Evolutionary conservation across 1,140 invertebrate genomes (phyloP).

Genomic region (Panagrolaimus sp.): DNA sequence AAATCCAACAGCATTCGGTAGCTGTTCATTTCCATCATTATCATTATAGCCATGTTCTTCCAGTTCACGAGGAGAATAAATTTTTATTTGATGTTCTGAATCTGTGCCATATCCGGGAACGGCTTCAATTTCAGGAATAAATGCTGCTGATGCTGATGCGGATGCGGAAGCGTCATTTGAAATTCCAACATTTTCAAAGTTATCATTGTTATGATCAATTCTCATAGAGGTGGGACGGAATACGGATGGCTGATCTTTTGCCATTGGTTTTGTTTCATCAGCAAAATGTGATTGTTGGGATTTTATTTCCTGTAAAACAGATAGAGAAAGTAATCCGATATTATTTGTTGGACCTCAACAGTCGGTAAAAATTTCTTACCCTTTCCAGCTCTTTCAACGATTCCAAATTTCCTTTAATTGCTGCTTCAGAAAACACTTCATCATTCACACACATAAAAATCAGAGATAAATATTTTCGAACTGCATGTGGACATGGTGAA

Average conservation of each 20-base stretch:
- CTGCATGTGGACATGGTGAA: slow-evolving; percentile 29
- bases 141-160: too few relatives aligned
- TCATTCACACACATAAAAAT: slow-evolving; percentile 49
- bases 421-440: slow-evolving; percentile 49
- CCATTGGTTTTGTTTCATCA: neutral
- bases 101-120: neutral
- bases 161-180: neutral
- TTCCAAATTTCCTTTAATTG: slow-evolving; percentile 38
- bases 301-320: slow-evolving; percentile 2
- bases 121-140: neutral
- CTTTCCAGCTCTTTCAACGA: slow-evolving; percentile 43
- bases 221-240: neutral
- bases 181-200: neutral
- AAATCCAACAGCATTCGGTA: slow-evolving; percentile 15
- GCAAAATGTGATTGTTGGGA: too few relatives aligned
- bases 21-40: neutral
- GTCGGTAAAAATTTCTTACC: slow-evolving; percentile 20
- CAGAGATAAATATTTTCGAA: slow-evolving; percentile 40
- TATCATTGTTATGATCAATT: neutral
- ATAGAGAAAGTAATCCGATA: too few relatives aligned
- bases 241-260: slow-evolving; percentile 6
- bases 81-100: neutral
- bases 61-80: neutral
- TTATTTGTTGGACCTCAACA: too few relatives aligned
- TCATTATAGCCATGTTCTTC: neutral